A percentile compares a stretch with the other conserved stretches of the same genome.
Conservation (phyloP, 2,888 invertebrate genomes). For the Pediacus dermestoides region DNA sequence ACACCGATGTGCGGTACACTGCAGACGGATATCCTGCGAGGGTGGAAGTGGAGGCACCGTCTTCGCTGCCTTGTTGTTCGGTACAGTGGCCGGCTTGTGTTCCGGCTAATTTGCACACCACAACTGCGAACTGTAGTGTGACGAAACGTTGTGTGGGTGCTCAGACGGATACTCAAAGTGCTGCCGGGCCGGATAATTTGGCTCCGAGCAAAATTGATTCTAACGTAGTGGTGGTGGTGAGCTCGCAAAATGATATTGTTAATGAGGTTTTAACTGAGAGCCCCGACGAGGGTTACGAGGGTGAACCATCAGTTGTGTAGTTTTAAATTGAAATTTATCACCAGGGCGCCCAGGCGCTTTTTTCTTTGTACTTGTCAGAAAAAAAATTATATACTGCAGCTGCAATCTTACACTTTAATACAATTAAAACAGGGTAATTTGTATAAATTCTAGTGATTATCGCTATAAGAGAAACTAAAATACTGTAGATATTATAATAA, state of each 20-base stretch:
- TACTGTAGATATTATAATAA: too few relatives aligned
- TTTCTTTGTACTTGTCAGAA: too few relatives aligned
- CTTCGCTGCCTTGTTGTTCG: conserved; percentile 48
- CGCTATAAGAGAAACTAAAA: too few relatives aligned
- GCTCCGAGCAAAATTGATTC: conserved; percentile 13
- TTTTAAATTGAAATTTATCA: conserved; percentile 8
- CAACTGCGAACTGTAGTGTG: conserved; percentile 21
- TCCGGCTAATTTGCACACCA: conserved; percentile 45
- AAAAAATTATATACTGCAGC: too few relatives aligned
- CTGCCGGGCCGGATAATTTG: conserved; percentile 11
- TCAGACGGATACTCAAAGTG: conserved; percentile 38
- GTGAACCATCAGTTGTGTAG: conserved; percentile 39
- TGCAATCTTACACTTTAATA: too few relatives aligned
- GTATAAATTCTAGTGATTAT: too few relatives aligned
- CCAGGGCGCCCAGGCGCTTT: too few relatives aligned
- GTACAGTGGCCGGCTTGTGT: conserved; percentile 55
- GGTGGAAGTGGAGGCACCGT: conserved; percentile 53
- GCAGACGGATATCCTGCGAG: conserved; percentile 21
- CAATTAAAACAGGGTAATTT: too few relatives aligned
- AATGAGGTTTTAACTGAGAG: conserved; percentile 38
- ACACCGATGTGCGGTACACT: conserved; percentile 51
- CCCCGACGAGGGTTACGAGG: conserved; percentile 42
- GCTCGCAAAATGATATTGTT: conserved; percentile 22
- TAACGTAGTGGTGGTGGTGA: conserved; percentile 12
- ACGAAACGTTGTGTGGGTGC: conserved; percentile 38